A percentile compares a stretch with the other conserved stretches of the same genome.
phyloP scores from a whole-genome alignment of 37 sponge, comb jelly and placozoan species.

The Chondrosia reniformis region DNA sequence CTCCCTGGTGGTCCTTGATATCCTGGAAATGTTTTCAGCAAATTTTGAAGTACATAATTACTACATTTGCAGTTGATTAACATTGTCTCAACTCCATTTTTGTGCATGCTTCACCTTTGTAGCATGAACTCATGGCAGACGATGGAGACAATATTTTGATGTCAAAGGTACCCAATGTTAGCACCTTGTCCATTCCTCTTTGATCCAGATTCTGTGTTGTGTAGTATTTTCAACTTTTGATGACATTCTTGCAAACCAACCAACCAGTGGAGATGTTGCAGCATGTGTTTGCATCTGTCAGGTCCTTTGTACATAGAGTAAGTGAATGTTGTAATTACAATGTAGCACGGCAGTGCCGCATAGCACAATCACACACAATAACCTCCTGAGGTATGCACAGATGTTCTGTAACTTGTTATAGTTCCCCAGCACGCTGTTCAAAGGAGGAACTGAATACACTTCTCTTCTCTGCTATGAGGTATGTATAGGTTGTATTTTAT shows the following conservation, averaged over 20 bases:
- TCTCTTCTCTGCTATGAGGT: constrained; percentile 87
- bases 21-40: constrained; percentile 63
- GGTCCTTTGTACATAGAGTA: constrained; percentile 71
- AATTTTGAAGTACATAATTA: constrained; percentile 50
- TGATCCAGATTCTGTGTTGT: not conserved
- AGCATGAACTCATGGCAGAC: constrained; percentile 39
- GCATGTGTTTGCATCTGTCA: constrained; percentile 59
- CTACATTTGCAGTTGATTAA: not conserved
- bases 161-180: constrained; percentile 41
- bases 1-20: constrained; percentile 57
- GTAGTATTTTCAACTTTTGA: constrained; percentile 17
- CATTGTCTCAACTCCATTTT: not conserved
- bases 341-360: too few species aligned
- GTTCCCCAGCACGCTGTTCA: constrained; percentile 68
- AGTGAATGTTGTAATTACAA: too few species aligned
- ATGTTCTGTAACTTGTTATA: too few species aligned
- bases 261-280: constrained; percentile 51
- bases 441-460: constrained; percentile 72
- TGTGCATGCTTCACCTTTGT: not conserved
- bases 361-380: too few species aligned
- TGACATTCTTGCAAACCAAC: constrained; percentile 59
- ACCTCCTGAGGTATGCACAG: too few species aligned
- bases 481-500: not conserved
- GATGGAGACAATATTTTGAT: constrained; percentile 73
- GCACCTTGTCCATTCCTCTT: not conserved